Conservation (phyloP, 2,113 vertebrate genomes). For the Mustela nigripes region DNA sequence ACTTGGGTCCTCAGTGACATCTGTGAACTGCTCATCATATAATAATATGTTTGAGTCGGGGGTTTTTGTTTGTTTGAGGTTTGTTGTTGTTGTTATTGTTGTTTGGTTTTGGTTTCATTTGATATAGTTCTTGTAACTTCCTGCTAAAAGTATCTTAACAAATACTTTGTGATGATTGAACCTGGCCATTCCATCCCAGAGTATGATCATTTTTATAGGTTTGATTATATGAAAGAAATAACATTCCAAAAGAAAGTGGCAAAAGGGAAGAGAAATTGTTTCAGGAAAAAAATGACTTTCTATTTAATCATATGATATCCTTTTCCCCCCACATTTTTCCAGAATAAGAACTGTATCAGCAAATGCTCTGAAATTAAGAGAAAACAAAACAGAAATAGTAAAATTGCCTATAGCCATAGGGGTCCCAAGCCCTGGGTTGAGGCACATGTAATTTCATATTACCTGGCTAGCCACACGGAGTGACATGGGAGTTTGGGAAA, state of each 20-base stretch:
- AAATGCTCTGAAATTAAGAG: constrained; percentile 52
- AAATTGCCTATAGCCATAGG: not conserved
- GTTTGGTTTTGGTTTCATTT: not conserved
- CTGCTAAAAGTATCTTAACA: not conserved
- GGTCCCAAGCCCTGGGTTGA: not conserved
- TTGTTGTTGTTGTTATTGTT: not conserved
- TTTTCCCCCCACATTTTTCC: not conserved
- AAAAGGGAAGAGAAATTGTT: not conserved
- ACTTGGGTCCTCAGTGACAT: not conserved
- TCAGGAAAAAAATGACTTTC: not conserved
- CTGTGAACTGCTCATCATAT: not conserved
- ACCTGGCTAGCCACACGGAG: not conserved
- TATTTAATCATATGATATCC: not conserved
- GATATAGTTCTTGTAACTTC: not conserved
- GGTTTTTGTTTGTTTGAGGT: not conserved
- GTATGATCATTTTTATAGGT: not conserved
- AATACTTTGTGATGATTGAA: constrained; percentile 7
- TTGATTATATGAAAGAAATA: constrained; percentile 11
- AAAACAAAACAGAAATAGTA: constrained; percentile 54
- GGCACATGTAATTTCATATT: not conserved
- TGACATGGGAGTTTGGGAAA: constrained; percentile 23
- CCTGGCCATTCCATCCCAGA: not conserved
- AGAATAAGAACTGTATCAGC: constrained; percentile 15
- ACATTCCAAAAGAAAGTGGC: not conserved
- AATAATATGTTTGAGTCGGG: not conserved